Base-by-base conservation (phyloP, 2,888 invertebrate genomes). In the Pterostichus niger region DNA sequence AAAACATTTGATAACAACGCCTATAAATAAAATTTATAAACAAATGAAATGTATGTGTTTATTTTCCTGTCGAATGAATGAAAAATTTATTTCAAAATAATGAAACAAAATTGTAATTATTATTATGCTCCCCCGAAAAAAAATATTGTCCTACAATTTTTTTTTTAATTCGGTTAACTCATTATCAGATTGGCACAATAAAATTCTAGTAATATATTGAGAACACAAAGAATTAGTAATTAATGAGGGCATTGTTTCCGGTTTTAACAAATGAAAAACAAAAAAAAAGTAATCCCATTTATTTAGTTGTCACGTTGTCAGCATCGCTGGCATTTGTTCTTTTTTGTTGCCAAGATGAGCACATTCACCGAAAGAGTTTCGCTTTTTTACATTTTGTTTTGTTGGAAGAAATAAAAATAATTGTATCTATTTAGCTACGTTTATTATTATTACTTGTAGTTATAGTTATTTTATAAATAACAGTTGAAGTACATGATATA, bases 161-260 rank as follows among this genome's bases (percentile, higher is more conserved):
- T 9, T 56, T 56, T 56, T 56, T 56, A 56, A 56, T 56, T 56
- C 2, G 24, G 24, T 24, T 56, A 56, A 56, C 15, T 17, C 56
- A 17, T 35, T 24, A 35, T 24, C 56, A 17, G 33, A 33, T 64
- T 33, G 5, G 10, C 17, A n/a, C 6, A 35, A 35, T 35, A 35
- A 64, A 10, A 13, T 24, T 35, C 35, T 64, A 10, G 31, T 64
- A 35, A 10, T 35, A 33, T 31, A 64, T 64, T 64, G n/a, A 35
- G n/a, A 64, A 24, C 64, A 64, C 11, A 33, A 52, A 6, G n/a
- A 64, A 33, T 33, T n/a, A n/a, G n/a, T 35, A 64, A 64, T 64
- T 35, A 64, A 64, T 35, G 33, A 35, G 4, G 31, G 2, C 52
- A 13, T 52, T 52, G 13, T 52, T 52, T 52, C 52, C 52, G 52